Evolutionary conservation across 2,113 vertebrate genomes (phyloP), one percentile per base, ranked within the genome.

Genomic region (Muscicapa adusta): DNA sequence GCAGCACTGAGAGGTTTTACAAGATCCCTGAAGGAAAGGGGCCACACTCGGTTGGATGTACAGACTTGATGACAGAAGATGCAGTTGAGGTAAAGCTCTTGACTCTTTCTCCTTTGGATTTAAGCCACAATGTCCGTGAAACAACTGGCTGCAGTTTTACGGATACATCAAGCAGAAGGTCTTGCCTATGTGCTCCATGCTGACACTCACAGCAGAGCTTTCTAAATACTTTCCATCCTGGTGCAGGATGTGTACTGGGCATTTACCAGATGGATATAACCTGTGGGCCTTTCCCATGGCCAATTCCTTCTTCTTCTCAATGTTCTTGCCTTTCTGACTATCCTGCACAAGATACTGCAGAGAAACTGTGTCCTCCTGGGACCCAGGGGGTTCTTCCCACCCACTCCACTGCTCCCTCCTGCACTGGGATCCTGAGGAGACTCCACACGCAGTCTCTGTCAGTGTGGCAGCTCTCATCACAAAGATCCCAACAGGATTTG

Each of bases 11-110:
- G 77, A 93, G 95, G 15, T 96, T 98, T 40, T 86, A 94, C 15
- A 97, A 97, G 85, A 99, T 99, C 83, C 99, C 99, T 24, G 51
- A 90, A 85, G 98, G 98, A 67, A 99, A 98, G 79, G 99, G 99
- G 18, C 98, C 98, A 6, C 93, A 99, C 33, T 50, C 96, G 0
- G 99, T 99, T 63, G 99, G 99, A 48, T 99, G 98, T 84, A 98
- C 98, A 4, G 99, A 99, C 85, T 94, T 99, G 92, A 99, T 99
- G 99, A 98, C 98, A 95, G 98, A 98, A 84, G 97, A 98, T 75
- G 98, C 98, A 12, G 61, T 71, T 34, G 93, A 98, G 98, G 99
- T 99, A 97, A 85, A 60, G 26, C 23, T 18, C 24, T 47, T 0
- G 0, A 20, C 75, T 62, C 23, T 29, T 78, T 26, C 38, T 68